Base-by-base conservation (phyloP, 2,113 vertebrate genomes). In the Ptilorrhoa leucosticta region DNA sequence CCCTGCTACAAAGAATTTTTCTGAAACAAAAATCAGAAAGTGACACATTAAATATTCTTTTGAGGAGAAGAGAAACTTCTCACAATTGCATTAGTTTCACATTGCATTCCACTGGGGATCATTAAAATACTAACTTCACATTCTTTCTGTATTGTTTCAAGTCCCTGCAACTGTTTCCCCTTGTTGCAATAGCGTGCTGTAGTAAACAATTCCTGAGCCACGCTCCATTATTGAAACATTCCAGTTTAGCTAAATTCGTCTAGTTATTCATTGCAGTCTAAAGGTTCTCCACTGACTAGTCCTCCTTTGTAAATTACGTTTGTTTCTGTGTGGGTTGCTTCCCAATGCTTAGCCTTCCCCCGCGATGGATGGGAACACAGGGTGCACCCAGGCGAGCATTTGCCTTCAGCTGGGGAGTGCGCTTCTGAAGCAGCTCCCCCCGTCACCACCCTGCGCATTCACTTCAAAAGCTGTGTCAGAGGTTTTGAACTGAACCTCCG, bases 1-100 rank as follows among this genome's bases (percentile, higher is more conserved):
- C 40, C 99, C 99, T 0, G 98, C 98, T 63, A 99, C 98, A 11
- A 99, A 99, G 94, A 99, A 98, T 17, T 98, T 94, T 4, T 92
- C 99, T 99, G 98, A n/a, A 96, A 88, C 37, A 90, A 79, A 93
- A 92, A 79, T 76, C 35, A 83, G 37, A 95, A 84, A 44, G 35
- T 22, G 27, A 70, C 58, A 65, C 31, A 33, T 86, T 80, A 81
- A 77, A 70, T 70, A 66, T 13, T 83, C 16, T 27, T 83, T 35
- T 73, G 76, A 83, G 61, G 35, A 80, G n/a, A 90, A 57, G 30
- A 70, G 45, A 79, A 72, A 44, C 22, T 19, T 14, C 47, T 88
- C 47, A 42, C 39, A 31, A 65, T 15, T 64, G 30, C 26, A n/a
- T 54, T 60, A 86, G 31, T 33, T 81, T 70, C 58, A 53, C 11